Evolutionary conservation across 2,797 vertebrate species (phyloP), one percentile per base, ranked within the genome.

Genomic region (Brachymystax lenok): DNA sequence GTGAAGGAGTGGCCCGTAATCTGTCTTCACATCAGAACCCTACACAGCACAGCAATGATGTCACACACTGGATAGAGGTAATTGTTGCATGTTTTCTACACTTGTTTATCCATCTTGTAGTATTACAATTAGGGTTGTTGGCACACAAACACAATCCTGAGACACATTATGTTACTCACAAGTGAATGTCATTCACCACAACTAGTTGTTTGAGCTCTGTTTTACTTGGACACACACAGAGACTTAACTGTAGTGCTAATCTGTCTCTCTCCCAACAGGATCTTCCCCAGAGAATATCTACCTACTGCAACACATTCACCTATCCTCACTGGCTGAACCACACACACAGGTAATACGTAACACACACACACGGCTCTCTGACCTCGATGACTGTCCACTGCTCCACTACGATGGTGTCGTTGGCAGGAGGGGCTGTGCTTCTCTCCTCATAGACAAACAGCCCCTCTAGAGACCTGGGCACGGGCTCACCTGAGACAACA

Each of bases 311-410:
- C 10, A 67, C 64, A 69, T 33, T 5, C 17, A 13, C 21, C 64
- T 13, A 3, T 30, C 16, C 35, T 13, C n/a, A 24, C 59, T 16
- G 64, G 64, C 28, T 28, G 27, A 67, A 14, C 24, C 28, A 40
- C 35, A 46, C 40, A 17, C 64, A 4, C 30, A 68, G n/a, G 30
- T 40, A 16, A 10, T 12, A 12, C 8, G 24, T 40, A 5, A 50
- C 16, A 13, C 35, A 46, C 35, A 46, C 59, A 33, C 3, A 33
- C 0, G 4, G 27, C 52, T 33, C 30, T 24, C 63, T 93, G 86
- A 97, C 98, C 96, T 99, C 97, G 77, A 99, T 96, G 82, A 99
- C 94, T 0, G 98, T 99, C 97, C 97, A 99, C 90, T 99, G 98
- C 91, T 99, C 98, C 1, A 99, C 98, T 14, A 99, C 96, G 61